Evolutionary conservation across 2,797 vertebrate species (phyloP).

Genomic region (Lithobates pipiens): DNA sequence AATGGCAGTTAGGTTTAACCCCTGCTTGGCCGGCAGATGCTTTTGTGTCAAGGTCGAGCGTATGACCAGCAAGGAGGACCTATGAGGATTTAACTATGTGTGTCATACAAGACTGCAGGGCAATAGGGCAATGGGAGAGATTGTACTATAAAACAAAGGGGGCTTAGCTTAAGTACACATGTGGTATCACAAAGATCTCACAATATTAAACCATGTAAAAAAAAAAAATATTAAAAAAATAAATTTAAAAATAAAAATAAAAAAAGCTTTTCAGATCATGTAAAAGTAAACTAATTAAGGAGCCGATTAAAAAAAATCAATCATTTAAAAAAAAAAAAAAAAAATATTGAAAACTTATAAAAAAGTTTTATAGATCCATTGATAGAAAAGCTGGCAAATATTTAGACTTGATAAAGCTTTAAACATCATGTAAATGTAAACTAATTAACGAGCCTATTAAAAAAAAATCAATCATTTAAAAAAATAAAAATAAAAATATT

Average conservation of each 20-base stretch:
- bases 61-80: constrained; percentile 23
- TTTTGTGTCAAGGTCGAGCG: constrained; percentile 38
- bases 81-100: constrained; percentile 5
- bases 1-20: constrained; percentile 52
- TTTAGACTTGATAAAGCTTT: too few relatives aligned
- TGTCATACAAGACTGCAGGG: constrained; percentile 6
- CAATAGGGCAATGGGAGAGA: neutral
- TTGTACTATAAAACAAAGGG: neutral
- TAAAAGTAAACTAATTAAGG: too few relatives aligned
- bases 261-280: neutral
- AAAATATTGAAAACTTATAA: too few relatives aligned
- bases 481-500: too few relatives aligned
- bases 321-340: too few relatives aligned
- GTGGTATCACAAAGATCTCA: neutral
- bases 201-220: neutral
- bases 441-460: too few relatives aligned
- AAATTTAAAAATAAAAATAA: neutral
- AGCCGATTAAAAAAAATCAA: too few relatives aligned
- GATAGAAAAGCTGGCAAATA: too few relatives aligned
- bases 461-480: too few relatives aligned
- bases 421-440: too few relatives aligned
- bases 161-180: neutral
- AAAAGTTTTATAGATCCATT: too few relatives aligned
- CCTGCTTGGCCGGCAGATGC: constrained; percentile 18
- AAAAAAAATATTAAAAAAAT: neutral